A percentile compares a stretch with the other conserved stretches of the same genome.
Conservation (phyloP, 1,140 invertebrate genomes). For the Cephus cinctus region DNA sequence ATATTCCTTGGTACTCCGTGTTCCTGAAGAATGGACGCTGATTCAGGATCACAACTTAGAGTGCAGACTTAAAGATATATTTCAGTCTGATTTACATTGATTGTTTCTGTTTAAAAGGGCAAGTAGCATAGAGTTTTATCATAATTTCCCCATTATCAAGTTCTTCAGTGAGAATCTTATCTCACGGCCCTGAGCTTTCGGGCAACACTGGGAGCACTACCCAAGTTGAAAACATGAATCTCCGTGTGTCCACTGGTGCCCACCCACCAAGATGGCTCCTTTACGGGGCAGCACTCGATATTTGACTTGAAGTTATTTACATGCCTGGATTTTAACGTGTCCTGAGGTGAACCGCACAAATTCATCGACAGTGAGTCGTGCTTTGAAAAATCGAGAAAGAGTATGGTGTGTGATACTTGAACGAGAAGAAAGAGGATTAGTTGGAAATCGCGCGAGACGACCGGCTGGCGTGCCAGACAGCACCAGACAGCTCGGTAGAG, state of each 20-base stretch:
- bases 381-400: neutral
- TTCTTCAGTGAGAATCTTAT: too few species aligned
- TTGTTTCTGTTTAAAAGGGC: too few species aligned
- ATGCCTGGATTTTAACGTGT: slow-evolving; percentile 30
- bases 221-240: slow-evolving; percentile 24
- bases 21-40: too few species aligned
- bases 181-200: too few species aligned
- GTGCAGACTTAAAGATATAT: too few species aligned
- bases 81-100: too few species aligned
- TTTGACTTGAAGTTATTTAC: slow-evolving; percentile 48
- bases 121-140: too few species aligned
- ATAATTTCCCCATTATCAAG: too few species aligned
- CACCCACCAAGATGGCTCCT: slow-evolving; percentile 54
- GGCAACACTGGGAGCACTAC: slow-evolving; percentile 7
- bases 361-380: slow-evolving; percentile 14
- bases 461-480: slow-evolving; percentile 35
- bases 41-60: too few species aligned
- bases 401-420: slow-evolving; percentile 5
- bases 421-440: slow-evolving; percentile 2
- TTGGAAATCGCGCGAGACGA: slow-evolving; percentile 22
- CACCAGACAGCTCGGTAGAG: too few species aligned
- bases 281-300: slow-evolving; percentile 46
- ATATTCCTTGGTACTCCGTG: too few species aligned
- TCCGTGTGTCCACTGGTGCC: slow-evolving; percentile 32
- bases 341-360: slow-evolving; percentile 14